Percentiles rank a stretch among this genome's conserved stretches.
These are phyloP conservation scores for Nasonia oneida DNA, from an alignment of 2,888 invertebrate genomes.

Conservation along the genomic window DNA sequence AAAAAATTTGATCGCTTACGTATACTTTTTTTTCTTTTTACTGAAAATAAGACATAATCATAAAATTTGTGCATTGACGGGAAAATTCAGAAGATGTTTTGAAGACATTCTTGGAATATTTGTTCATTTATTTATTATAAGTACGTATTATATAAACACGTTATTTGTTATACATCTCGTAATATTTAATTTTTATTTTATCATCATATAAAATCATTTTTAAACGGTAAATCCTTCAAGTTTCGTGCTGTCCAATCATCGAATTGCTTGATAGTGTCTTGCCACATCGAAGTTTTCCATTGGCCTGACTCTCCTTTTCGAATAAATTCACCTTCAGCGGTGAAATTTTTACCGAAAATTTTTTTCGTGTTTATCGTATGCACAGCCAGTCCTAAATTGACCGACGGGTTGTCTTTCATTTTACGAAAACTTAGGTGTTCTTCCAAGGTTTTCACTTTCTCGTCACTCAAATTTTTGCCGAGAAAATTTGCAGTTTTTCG, in stretches of 20 bases:
- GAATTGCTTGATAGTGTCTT: background rate
- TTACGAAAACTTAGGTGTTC: constrained; percentile 16
- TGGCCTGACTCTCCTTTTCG: constrained; percentile 8
- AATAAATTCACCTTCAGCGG: background rate
- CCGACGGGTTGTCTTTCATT: constrained; percentile 36
- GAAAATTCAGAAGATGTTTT: too few relatives aligned
- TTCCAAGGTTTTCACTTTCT: background rate
- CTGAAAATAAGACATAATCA: too few relatives aligned
- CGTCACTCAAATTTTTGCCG: background rate
- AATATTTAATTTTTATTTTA: too few relatives aligned
- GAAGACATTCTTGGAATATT: too few relatives aligned
- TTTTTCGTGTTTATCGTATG: constrained; percentile 54
- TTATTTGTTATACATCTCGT: too few relatives aligned
- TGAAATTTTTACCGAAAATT: background rate
- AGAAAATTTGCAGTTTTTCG: background rate
- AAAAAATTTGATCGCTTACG: too few relatives aligned
- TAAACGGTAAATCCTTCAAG: background rate
- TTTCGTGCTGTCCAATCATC: background rate
- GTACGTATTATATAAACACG: too few relatives aligned
- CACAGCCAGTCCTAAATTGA: background rate
- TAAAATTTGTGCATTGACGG: too few relatives aligned
- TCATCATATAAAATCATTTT: background rate
- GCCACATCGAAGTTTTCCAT: background rate
- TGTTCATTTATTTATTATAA: too few relatives aligned
- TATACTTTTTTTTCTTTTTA: too few relatives aligned